These are phyloP conservation scores for Rhabdophis nuchalis DNA, from an alignment of 2,797 vertebrate species.

Conservation along the genomic window DNA sequence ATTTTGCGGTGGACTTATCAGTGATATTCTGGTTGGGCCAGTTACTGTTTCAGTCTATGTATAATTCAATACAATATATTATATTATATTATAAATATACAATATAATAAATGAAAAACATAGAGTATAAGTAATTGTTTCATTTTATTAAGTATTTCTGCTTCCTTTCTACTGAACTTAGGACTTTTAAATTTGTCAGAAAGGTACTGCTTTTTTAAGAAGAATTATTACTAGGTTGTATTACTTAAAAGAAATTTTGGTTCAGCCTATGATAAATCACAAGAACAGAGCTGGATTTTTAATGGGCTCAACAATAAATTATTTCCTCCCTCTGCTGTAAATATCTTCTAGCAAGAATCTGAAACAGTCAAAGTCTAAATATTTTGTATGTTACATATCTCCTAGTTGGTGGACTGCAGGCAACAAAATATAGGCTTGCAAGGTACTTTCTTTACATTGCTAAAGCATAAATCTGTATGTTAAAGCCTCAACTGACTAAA, in stretches of 20 bases:
- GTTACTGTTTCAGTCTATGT: conserved; percentile 67
- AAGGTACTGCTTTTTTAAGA: neutral
- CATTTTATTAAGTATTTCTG: neutral
- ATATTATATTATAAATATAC: neutral
- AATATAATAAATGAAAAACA: neutral
- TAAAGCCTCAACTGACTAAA: neutral
- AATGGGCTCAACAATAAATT: neutral
- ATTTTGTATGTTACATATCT: neutral
- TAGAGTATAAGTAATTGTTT: neutral
- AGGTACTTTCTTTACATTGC: neutral
- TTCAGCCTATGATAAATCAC: neutral
- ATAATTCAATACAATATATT: neutral
- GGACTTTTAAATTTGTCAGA: neutral
- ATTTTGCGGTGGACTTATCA: conserved; percentile 79
- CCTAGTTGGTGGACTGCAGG: neutral
- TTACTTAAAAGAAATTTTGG: neutral
- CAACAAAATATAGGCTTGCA: neutral
- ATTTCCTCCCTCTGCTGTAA: neutral
- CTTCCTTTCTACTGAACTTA: neutral
- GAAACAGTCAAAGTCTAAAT: neutral
- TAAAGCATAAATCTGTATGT: neutral
- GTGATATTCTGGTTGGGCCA: conserved; percentile 73
- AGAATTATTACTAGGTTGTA: neutral
- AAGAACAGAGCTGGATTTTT: neutral
- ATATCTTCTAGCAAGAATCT: neutral